These are phyloP conservation scores for Halichondria panicea DNA, from an alignment of 37 sponge, comb jelly and placozoan species.

Conservation along the genomic window DNA sequence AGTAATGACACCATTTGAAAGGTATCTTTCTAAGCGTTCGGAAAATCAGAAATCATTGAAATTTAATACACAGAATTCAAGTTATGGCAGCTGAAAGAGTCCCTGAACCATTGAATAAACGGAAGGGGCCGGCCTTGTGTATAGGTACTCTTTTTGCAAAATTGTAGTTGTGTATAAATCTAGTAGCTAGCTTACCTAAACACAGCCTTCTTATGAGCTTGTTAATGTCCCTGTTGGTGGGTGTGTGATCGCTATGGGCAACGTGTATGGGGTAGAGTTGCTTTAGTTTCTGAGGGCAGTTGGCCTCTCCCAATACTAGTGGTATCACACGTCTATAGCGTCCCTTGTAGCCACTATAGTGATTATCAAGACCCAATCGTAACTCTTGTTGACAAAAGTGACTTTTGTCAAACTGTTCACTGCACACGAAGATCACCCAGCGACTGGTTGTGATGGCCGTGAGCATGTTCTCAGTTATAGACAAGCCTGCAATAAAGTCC, in stretches of 20 bases:
- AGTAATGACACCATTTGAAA: too few relatives aligned
- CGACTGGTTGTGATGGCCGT: conserved; percentile 9
- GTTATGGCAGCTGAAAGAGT: too few relatives aligned
- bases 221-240: background rate
- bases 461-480: conserved; percentile 27
- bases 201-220: background rate
- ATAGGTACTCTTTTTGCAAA: too few relatives aligned
- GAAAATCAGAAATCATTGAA: too few relatives aligned
- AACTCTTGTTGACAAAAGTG: conserved; percentile 35
- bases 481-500: conserved; percentile 30
- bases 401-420: conserved; percentile 12
- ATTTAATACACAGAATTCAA: too few relatives aligned
- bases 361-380: conserved; percentile 4
- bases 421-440: conserved; percentile 5
- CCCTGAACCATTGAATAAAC: too few relatives aligned
- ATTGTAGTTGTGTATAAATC: too few relatives aligned
- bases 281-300: background rate
- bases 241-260: too few relatives aligned
- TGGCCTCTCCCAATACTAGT: background rate
- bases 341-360: conserved; percentile 18
- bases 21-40: too few relatives aligned
- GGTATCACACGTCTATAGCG: conserved; percentile 15
- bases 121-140: too few relatives aligned
- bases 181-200: too few relatives aligned
- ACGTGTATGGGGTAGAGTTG: conserved; percentile 2